These are phyloP conservation scores for Phacellophora camtschatica DNA, from an alignment of 30 jellyfish, hydroid and myxozoan genomes.

Conservation along the genomic window DNA sequence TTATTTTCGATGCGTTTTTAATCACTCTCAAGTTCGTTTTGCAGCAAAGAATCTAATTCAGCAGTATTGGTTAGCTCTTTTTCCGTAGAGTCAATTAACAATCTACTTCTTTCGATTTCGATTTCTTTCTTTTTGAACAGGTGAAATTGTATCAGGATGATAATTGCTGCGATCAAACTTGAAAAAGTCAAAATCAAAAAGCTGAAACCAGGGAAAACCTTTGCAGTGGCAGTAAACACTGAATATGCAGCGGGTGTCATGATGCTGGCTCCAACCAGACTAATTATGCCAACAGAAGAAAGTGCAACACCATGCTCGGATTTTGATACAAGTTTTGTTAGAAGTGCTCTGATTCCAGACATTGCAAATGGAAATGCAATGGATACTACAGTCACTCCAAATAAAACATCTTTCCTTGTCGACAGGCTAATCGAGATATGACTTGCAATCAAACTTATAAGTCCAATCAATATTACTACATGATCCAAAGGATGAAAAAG, in stretches of 20 bases:
- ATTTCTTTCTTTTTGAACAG: background rate
- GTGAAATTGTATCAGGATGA: background rate
- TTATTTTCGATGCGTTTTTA: too few relatives aligned
- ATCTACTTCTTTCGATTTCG: background rate
- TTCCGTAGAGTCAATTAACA: background rate
- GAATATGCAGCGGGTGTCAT: conserved; percentile 39
- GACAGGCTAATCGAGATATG: conserved; percentile 36
- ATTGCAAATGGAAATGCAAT: conserved; percentile 54
- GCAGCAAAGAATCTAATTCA: background rate
- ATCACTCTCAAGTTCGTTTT: background rate
- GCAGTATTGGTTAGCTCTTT: background rate
- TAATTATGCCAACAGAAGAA: conserved; percentile 36
- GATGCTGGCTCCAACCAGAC: conserved; percentile 31
- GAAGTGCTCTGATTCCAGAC: conserved; percentile 41
- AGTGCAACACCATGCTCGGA: conserved; percentile 57
- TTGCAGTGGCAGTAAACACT: conserved; percentile 43
- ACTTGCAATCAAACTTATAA: conserved; percentile 28
- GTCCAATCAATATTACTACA: conserved; percentile 19
- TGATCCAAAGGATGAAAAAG: conserved; percentile 26
- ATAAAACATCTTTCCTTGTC: background rate
- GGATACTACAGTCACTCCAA: conserved; percentile 8
- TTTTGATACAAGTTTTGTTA: conserved; percentile 36
- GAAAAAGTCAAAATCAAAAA: conserved; percentile 30
- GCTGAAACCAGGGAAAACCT: conserved; percentile 43
- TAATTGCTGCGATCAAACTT: background rate